phyloP scores from a whole-genome alignment of 2,888 invertebrate species.

The Cephus spinipes region DNA sequence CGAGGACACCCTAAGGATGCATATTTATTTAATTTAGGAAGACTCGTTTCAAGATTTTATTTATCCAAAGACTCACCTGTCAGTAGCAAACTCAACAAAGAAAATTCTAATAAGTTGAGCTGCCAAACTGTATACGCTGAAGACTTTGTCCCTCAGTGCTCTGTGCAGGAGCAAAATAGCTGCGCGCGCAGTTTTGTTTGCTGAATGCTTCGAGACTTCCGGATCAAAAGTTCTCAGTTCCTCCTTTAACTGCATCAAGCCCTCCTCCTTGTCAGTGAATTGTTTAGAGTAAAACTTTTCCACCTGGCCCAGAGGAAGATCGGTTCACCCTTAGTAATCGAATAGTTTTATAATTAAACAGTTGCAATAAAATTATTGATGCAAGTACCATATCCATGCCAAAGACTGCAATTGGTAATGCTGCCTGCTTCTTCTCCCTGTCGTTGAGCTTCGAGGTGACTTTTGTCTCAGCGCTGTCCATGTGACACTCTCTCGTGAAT shows the following conservation, averaged over 20 bases:
- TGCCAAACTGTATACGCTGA: slow-evolving; percentile 87
- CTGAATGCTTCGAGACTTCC: slow-evolving; percentile 67
- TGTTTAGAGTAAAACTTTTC: slow-evolving; percentile 92
- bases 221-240: slow-evolving; percentile 68
- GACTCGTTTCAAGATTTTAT: background rate
- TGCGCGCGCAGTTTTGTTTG: slow-evolving; percentile 86
- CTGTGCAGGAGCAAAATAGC: slow-evolving; percentile 84
- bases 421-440: slow-evolving; percentile 87
- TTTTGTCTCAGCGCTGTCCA: slow-evolving; percentile 69
- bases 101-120: slow-evolving; percentile 84
- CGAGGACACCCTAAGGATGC: slow-evolving; percentile 76
- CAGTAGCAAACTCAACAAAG: slow-evolving; percentile 86
- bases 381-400: slow-evolving; percentile 83
- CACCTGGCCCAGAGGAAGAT: slow-evolving; percentile 69
- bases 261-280: slow-evolving; percentile 90
- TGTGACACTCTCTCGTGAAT: slow-evolving; percentile 80
- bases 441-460: slow-evolving; percentile 76
- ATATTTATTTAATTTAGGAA: slow-evolving; percentile 11
- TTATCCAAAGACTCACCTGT: slow-evolving; percentile 70
- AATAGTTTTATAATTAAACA: background rate
- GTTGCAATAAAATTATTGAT: slow-evolving; percentile 1
- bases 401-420: slow-evolving; percentile 90
- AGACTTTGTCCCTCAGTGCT: slow-evolving; percentile 87
- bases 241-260: slow-evolving; percentile 77
- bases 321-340: background rate